A percentile compares a stretch with the other conserved stretches of the same genome.
Evolutionary conservation across 2,797 vertebrate genomes (phyloP).

Genomic region (Clamator glandarius): DNA sequence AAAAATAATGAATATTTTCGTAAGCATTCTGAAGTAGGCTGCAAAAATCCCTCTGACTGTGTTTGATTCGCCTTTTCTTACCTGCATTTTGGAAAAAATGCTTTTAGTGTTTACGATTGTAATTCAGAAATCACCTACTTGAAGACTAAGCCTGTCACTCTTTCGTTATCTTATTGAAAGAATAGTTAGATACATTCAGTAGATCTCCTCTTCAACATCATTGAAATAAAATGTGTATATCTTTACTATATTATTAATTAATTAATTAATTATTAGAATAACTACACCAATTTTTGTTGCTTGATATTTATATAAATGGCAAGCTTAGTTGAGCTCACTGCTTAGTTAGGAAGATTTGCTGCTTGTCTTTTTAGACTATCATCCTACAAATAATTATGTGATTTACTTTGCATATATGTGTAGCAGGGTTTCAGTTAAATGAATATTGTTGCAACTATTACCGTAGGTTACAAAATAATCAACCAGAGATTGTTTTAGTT

Average conservation of each 20-base stretch:
- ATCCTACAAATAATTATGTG: not conserved
- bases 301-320: not conserved
- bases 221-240: not conserved
- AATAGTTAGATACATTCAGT: not conserved
- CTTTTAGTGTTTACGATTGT: not conserved
- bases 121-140: not conserved
- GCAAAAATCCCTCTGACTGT: not conserved
- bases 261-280: not conserved
- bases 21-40: not conserved
- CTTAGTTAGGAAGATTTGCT: not conserved
- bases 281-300: not conserved
- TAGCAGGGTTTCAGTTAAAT: slow-evolving; percentile 10
- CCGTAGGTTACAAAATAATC: slow-evolving; percentile 22
- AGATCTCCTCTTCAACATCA: not conserved
- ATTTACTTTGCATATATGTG: not conserved
- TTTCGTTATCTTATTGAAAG: not conserved
- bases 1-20: not conserved
- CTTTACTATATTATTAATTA: not conserved
- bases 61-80: not conserved
- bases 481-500: not conserved
- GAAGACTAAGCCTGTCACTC: not conserved
- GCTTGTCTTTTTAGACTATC: not conserved
- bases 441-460: not conserved
- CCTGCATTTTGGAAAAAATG: not conserved
- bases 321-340: not conserved